Base-by-base conservation (phyloP, 2,113 vertebrate species). In the Mugil cephalus region DNA sequence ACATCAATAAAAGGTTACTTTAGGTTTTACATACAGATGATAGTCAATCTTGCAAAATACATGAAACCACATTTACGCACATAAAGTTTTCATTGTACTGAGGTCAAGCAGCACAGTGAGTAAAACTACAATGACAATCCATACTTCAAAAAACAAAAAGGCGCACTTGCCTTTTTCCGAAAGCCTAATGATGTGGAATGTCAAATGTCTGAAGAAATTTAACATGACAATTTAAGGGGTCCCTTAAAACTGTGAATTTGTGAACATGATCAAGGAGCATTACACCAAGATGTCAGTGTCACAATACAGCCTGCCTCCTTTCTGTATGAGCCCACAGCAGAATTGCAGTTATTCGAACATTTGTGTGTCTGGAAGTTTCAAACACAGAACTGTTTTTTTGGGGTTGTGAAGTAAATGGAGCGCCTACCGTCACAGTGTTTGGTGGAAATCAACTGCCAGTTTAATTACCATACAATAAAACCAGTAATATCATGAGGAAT, bases 381-480 rank as follows among this genome's bases (percentile, higher is more conserved):
- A 85, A 86, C 74, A 63, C 47, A 86, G 76, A 89, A 82, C 17
- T 34, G 58, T 82, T 81, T 80, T 82, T 81, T 80, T 76, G 75
- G 80, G 84, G 70, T 81, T 72, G 83, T 86, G 86, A 87, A 89
- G 77, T 75, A 82, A 87, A 93, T 89, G 90, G 78, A 92, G 90
- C 84, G 86, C 79, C 90, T 88, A 92, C 89, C 87, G 89, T 94
- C 93, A 94, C 93, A 94, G 92, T 94, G 93, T 90, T 93, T 92
- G 91, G 93, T 94, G 92, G 92, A 94, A 93, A 93, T 94, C 88
- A 92, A 94, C 93, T 93, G 93, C 91, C 93, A 92, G 92, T 93
- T 93, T 90, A 92, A 85, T 93, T 92, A 93, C 92, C 91, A 90
- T 92, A 93, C 88, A 92, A 93, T 93, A 93, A 92, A 93, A 92